Percentiles rank a stretch among this genome's conserved stretches.
These are phyloP conservation scores for Cephalopachus bancanus DNA, from an alignment of 2,797 vertebrate species.

Conservation along the genomic window DNA sequence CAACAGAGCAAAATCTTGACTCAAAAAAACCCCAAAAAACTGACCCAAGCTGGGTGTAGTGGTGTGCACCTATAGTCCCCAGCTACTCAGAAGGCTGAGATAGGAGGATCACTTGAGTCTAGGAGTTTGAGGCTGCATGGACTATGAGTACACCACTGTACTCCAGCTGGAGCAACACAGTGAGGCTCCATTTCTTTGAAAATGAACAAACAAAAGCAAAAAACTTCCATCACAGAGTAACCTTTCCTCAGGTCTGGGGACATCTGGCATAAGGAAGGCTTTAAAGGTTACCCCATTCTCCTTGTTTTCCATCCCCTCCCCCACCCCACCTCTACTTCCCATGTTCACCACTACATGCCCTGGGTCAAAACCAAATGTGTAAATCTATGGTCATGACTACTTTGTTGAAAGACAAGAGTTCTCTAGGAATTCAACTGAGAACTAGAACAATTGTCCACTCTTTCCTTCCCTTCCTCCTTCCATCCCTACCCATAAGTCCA, in stretches of 20 bases:
- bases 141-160: background rate
- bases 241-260: background rate
- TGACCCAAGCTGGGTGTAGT: background rate
- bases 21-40: no score
- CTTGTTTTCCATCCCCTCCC: background rate
- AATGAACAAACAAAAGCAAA: background rate
- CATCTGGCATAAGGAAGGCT: background rate
- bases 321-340: background rate
- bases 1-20: no score
- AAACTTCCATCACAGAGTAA: fast-evolving
- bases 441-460: background rate
- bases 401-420: background rate
- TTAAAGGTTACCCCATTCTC: background rate
- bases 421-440: background rate
- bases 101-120: background rate
- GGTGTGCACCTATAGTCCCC: background rate
- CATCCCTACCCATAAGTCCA: background rate
- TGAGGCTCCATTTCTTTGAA: background rate
- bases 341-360: fast-evolving
- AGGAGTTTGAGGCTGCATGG: background rate
- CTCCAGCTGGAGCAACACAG: background rate
- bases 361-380: background rate
- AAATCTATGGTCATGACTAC: no score
- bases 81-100: background rate
- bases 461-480: background rate